Evolutionary conservation across 2,888 invertebrate genomes (phyloP).

Genomic region (Drosophila diplacantha): DNA sequence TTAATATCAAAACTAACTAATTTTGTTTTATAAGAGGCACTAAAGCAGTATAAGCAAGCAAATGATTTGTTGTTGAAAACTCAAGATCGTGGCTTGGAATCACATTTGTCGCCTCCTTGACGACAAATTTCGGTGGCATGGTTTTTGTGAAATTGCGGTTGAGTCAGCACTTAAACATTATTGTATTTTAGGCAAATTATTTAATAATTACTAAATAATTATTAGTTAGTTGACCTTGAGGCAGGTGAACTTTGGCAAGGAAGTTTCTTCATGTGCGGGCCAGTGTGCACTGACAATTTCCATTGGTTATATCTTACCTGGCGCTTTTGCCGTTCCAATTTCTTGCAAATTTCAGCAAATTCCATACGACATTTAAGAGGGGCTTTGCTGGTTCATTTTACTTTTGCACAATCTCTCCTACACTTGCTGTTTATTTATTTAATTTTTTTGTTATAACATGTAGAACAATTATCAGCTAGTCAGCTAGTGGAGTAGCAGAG

Average conservation of each 20-base stretch:
- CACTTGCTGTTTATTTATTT: not conserved
- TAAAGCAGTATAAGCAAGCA: not conserved
- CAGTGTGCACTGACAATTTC: conserved; percentile 25
- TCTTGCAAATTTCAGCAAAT: conserved; percentile 68
- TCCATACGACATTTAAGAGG: conserved; percentile 51
- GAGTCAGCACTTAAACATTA: not conserved
- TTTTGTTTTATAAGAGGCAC: not conserved
- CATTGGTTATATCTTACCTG: conserved; percentile 40
- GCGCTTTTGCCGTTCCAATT: conserved; percentile 23
- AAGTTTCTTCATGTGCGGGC: not conserved
- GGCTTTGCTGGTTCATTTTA: conserved; percentile 27
- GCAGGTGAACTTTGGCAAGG: conserved; percentile 1
- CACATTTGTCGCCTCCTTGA: too few relatives aligned
- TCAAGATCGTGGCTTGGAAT: too few relatives aligned
- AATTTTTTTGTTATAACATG: conserved; percentile 10
- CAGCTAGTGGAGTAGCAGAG: conserved; percentile 11
- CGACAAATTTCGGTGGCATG: too few relatives aligned
- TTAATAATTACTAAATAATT: too few relatives aligned
- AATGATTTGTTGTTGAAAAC: not conserved
- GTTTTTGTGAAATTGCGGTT: not conserved
- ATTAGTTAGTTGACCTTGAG: not conserved
- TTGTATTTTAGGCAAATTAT: not conserved
- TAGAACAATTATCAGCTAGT: conserved; percentile 49
- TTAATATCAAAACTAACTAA: not conserved
- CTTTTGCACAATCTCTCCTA: conserved; percentile 13